phyloP scores from a whole-genome alignment of 2,797 vertebrate species.

The Uromys caudimaculatus region DNA sequence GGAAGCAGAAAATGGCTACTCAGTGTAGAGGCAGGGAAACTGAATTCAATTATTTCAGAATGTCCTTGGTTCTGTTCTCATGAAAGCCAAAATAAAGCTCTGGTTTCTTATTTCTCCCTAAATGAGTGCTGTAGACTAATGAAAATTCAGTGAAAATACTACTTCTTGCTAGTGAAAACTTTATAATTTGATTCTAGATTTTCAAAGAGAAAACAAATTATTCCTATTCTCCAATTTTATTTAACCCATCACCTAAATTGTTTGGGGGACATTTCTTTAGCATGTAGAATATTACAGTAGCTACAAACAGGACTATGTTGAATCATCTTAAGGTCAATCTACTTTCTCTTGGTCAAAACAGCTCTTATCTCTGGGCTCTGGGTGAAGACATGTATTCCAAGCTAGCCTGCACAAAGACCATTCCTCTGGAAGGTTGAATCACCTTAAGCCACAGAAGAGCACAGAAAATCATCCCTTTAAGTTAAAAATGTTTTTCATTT shows the following conservation, averaged over 20 bases:
- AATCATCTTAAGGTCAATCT: neutral
- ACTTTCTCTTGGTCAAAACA: neutral
- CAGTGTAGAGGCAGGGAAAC: neutral
- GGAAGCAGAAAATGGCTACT: neutral
- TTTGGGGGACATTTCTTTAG: neutral
- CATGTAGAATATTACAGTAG: neutral
- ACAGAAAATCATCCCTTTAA: neutral
- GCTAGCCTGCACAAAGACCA: neutral
- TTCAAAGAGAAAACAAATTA: neutral
- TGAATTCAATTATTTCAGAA: neutral
- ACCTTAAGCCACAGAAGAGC: neutral
- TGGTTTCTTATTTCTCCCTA: neutral
- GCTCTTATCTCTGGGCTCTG: neutral
- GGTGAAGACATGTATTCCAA: neutral
- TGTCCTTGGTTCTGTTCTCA: neutral
- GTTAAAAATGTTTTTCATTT: neutral
- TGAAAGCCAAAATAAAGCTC: neutral
- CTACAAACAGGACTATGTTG: too few relatives aligned
- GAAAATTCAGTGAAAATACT: neutral
- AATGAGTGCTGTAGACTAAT: neutral
- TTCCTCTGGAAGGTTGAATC: neutral
- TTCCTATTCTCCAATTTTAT: neutral
- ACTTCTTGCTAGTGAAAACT: neutral
- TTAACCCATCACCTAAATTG: neutral
- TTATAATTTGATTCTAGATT: neutral